Evolutionary conservation across 2,797 vertebrate genomes (phyloP).

Genomic region (Gymnothorax reevesii): DNA sequence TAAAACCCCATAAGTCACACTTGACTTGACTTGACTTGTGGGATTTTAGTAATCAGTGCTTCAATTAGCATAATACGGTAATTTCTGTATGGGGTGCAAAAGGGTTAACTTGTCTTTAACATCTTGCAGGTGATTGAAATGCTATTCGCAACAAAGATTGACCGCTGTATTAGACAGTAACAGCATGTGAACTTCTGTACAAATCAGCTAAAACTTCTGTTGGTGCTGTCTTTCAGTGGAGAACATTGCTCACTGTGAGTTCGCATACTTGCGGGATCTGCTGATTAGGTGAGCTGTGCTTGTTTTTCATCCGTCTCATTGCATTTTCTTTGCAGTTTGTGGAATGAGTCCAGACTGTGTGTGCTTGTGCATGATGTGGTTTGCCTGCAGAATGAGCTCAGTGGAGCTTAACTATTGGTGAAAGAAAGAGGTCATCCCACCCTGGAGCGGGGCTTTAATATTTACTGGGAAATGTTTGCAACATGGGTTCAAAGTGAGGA

Average conservation of each 20-base stretch:
- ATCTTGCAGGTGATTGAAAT: not conserved
- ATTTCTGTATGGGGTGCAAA: too few species aligned
- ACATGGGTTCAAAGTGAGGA: not conserved
- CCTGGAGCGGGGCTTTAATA: not conserved
- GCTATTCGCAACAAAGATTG: not conserved
- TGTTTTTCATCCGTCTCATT: not conserved
- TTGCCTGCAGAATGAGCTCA: not conserved
- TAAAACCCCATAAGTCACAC: too few species aligned
- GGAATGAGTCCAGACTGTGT: not conserved
- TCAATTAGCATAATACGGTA: too few species aligned
- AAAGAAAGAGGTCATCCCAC: not conserved
- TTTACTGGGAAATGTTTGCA: not conserved
- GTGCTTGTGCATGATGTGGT: not conserved
- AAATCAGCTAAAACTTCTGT: not conserved
- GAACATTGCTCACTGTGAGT: slow-evolving; percentile 88
- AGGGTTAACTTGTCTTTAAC: not conserved
- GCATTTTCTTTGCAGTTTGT: not conserved
- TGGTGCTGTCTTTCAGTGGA: not conserved
- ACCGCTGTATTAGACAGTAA: not conserved
- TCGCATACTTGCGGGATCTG: slow-evolving; percentile 93
- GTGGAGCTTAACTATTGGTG: not conserved
- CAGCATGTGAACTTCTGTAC: not conserved
- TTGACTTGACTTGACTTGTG: too few species aligned
- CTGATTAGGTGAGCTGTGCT: slow-evolving; percentile 69
- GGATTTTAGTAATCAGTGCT: too few species aligned